Evolutionary conservation across 2,888 invertebrate species (phyloP).

Genomic region (Xestia c-nigrum): DNA sequence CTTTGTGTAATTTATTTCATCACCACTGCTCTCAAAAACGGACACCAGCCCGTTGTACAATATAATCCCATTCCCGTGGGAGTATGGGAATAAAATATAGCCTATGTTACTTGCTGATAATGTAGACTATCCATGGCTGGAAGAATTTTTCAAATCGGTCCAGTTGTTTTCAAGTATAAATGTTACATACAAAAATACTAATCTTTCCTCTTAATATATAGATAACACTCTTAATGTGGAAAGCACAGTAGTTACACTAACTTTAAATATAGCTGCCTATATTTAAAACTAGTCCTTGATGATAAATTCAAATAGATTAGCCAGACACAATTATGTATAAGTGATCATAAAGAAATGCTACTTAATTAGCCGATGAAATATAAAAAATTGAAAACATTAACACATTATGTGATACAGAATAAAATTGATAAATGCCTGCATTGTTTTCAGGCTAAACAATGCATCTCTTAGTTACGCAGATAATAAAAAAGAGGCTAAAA

Average conservation of each 20-base stretch:
- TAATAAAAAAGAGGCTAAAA: background rate
- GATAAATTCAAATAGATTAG: background rate
- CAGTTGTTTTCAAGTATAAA: too few relatives aligned
- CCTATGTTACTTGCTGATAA: too few relatives aligned
- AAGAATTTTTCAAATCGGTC: too few relatives aligned
- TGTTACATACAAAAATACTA: too few relatives aligned
- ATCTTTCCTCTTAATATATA: too few relatives aligned
- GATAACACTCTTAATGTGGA: too few relatives aligned
- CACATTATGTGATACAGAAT: background rate
- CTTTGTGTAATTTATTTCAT: too few relatives aligned
- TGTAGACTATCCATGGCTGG: too few relatives aligned
- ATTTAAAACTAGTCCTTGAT: background rate
- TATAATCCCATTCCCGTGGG: too few relatives aligned
- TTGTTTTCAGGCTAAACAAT: background rate
- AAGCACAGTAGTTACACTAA: background rate
- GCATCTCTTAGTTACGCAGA: background rate
- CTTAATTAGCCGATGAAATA: background rate
- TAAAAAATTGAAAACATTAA: background rate
- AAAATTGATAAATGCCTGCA: background rate
- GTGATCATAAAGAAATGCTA: background rate
- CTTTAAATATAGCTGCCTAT: background rate
- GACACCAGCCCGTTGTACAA: too few relatives aligned
- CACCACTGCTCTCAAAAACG: too few relatives aligned
- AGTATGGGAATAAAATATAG: too few relatives aligned
- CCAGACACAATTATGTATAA: background rate